phyloP scores from a whole-genome alignment of 2,797 vertebrate species.

The Enteromius treurensis region DNA sequence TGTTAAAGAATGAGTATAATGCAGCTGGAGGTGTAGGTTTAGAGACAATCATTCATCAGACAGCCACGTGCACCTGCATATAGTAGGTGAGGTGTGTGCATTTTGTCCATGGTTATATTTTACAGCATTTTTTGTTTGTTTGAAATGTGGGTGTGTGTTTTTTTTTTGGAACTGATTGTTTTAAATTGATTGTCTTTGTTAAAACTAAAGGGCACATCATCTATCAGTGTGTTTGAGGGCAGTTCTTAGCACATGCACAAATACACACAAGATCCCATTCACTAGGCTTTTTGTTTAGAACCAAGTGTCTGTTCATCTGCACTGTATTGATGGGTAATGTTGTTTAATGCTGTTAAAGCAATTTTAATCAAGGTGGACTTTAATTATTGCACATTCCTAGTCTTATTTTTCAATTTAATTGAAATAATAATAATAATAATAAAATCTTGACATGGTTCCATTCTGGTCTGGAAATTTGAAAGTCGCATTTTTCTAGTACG shows the following conservation, averaged over 20 bases:
- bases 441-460: background rate
- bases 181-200: conserved; percentile 65
- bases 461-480: background rate
- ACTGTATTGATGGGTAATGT: background rate
- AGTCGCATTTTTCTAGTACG: background rate
- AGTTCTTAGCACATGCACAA: conserved; percentile 25
- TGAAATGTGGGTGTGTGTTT: conserved; percentile 3
- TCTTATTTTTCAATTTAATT: background rate
- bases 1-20: background rate
- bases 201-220: conserved; percentile 68
- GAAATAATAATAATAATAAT: background rate
- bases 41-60: conserved; percentile 20
- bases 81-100: background rate
- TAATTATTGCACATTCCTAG: background rate
- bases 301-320: background rate
- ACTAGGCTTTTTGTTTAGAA: background rate
- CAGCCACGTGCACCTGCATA: conserved; percentile 19
- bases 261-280: conserved; percentile 3
- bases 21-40: conserved; percentile 25
- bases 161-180: conserved; percentile 26
- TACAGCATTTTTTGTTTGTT: background rate
- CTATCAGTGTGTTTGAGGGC: conserved; percentile 18
- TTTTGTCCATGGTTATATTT: background rate
- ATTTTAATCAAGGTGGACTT: background rate
- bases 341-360: background rate